Evolutionary conservation across 2,113 vertebrate species (phyloP).

Genomic region (Ctenomys sociabilis): DNA sequence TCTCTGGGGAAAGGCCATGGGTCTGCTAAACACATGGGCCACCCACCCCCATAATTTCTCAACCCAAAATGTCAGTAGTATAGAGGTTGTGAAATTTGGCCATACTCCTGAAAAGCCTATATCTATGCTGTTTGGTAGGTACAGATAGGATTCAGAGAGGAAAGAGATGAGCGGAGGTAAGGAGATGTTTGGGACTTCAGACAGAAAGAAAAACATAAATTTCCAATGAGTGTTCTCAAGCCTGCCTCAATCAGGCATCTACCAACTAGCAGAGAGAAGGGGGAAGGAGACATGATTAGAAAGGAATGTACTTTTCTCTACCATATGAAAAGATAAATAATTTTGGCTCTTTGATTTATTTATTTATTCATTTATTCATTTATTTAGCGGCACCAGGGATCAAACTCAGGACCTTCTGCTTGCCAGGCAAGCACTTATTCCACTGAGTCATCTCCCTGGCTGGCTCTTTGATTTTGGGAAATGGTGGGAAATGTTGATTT

Average conservation of each 20-base stretch:
- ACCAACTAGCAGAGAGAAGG: neutral
- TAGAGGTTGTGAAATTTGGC: neutral
- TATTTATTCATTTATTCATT: too few species aligned
- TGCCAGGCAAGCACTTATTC: too few species aligned
- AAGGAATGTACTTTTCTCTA: neutral
- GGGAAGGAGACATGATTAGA: neutral
- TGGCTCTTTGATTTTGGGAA: neutral
- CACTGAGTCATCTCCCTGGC: too few species aligned
- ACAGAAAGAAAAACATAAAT: neutral
- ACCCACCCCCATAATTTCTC: neutral
- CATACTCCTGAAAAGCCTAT: neutral
- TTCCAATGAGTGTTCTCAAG: neutral
- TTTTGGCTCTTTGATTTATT: constrained; percentile 23
- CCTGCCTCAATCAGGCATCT: neutral
- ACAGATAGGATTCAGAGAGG: neutral
- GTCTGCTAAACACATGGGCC: neutral
- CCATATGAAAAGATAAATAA: neutral
- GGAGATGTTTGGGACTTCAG: neutral
- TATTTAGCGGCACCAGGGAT: too few species aligned
- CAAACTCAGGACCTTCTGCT: too few species aligned
- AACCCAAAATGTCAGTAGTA: neutral
- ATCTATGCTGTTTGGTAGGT: neutral
- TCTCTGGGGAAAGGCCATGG: neutral
- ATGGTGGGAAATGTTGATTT: constrained; percentile 40
- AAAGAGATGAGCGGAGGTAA: neutral